Percentiles rank a stretch among this genome's conserved stretches.
Conservation (phyloP, 2,113 vertebrate species). For the Antigone vipio region DNA sequence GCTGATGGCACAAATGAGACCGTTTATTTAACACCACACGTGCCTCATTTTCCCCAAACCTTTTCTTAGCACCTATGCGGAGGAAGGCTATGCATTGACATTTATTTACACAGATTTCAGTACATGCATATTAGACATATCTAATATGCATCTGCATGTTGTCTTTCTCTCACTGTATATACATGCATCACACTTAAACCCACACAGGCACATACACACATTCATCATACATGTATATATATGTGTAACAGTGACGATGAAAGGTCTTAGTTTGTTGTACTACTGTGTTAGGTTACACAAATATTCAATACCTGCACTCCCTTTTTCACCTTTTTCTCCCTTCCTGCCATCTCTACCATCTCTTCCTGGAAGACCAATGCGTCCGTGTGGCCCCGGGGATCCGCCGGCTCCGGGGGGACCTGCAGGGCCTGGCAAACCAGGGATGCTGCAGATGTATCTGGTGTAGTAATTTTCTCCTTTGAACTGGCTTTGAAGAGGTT, state of each 20-base stretch:
- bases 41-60: not conserved
- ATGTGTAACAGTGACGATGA: not conserved
- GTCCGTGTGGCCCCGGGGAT: slow-evolving; percentile 84
- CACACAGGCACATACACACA: not conserved
- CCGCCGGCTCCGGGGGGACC: slow-evolving; percentile 84
- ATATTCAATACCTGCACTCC: slow-evolving; percentile 84
- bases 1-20: not conserved
- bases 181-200: not conserved
- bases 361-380: slow-evolving; percentile 92
- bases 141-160: not conserved
- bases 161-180: not conserved
- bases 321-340: slow-evolving; percentile 94
- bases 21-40: not conserved
- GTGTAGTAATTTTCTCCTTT: slow-evolving; percentile 82
- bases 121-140: not conserved
- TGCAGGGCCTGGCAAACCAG: slow-evolving; percentile 84
- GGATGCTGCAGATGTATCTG: slow-evolving; percentile 89
- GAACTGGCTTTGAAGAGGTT: slow-evolving; percentile 77
- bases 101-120: not conserved
- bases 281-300: not conserved
- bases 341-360: slow-evolving; percentile 96
- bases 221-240: not conserved
- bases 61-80: not conserved
- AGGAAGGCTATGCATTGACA: not conserved
- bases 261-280: not conserved